These are phyloP conservation scores for Amazona vittata DNA, from an alignment of 2,113 vertebrate genomes.

Conservation along the genomic window DNA sequence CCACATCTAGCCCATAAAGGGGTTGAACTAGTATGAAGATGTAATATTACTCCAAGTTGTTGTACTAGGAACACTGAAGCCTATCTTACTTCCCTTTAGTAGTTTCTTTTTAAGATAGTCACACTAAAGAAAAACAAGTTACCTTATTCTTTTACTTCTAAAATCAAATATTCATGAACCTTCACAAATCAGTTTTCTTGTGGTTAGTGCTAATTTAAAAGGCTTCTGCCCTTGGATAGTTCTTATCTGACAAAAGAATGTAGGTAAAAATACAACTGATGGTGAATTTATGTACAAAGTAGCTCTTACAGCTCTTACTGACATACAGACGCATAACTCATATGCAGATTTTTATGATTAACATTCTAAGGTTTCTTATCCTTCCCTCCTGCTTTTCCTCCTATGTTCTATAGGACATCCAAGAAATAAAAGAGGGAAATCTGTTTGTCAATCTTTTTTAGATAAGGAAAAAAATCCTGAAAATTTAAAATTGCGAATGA, in stretches of 20 bases:
- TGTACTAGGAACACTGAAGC: background rate
- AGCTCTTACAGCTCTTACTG: background rate
- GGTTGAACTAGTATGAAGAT: background rate
- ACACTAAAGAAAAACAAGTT: background rate
- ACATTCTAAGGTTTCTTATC: background rate
- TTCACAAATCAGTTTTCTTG: background rate
- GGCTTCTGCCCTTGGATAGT: background rate
- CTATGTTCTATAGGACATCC: background rate
- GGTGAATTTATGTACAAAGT: background rate
- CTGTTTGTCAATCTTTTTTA: background rate
- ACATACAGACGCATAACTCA: rapidly evolving
- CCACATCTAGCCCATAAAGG: background rate
- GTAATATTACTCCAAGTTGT: background rate
- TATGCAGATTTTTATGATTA: background rate
- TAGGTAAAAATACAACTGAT: background rate
- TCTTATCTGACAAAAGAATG: background rate
- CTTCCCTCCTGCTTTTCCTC: background rate
- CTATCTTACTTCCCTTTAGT: background rate
- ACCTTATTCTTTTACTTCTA: background rate
- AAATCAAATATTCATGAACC: background rate
- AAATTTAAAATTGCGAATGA: background rate
- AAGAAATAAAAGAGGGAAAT: background rate
- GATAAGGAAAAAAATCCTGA: background rate
- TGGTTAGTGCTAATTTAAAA: background rate
- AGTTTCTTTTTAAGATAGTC: background rate